Percentiles rank a stretch among this genome's conserved stretches.
phyloP scores from a whole-genome alignment of 2,888 invertebrate genomes.

The Drosophila ezoana region DNA sequence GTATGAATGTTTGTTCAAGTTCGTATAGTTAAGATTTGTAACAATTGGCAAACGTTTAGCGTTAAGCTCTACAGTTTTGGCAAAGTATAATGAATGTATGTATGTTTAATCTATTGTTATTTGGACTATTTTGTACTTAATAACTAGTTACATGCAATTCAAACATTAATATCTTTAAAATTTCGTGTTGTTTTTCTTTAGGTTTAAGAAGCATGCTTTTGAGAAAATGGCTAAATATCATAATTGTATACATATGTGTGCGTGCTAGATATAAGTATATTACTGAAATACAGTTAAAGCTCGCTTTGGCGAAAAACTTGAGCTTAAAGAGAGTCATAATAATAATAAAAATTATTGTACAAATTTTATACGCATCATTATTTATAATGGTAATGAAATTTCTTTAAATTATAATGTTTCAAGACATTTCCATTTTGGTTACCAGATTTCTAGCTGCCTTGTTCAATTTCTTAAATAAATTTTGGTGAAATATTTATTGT shows the following conservation, averaged over 20 bases:
- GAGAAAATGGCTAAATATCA: slow-evolving; percentile 41
- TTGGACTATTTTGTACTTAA: slow-evolving; percentile 46
- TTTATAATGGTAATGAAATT: too few relatives aligned
- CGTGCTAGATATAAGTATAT: slow-evolving; percentile 8
- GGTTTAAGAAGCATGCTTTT: slow-evolving; percentile 41
- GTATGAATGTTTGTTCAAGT: slow-evolving; percentile 5
- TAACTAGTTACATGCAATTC: slow-evolving; percentile 63
- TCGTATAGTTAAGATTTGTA: slow-evolving; percentile 9
- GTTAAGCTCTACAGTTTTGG: slow-evolving; percentile 6
- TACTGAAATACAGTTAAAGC: slow-evolving; percentile 5
- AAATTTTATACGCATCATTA: too few relatives aligned
- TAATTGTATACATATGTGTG: slow-evolving; percentile 28
- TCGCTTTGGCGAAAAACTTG: background rate
- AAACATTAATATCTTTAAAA: slow-evolving; percentile 66
- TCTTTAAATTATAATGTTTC: too few relatives aligned
- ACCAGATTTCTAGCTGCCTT: too few relatives aligned
- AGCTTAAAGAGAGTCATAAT: too few relatives aligned
- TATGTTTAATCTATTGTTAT: slow-evolving; percentile 50
- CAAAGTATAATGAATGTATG: slow-evolving; percentile 31
- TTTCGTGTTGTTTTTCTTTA: slow-evolving; percentile 2
- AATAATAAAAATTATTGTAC: too few relatives aligned
- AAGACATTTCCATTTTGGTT: too few relatives aligned
- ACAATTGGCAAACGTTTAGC: background rate
- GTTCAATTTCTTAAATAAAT: too few relatives aligned
- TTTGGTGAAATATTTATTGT: too few relatives aligned